A percentile compares a stretch with the other conserved stretches of the same genome.
Conservation (phyloP, 2,888 invertebrate species). For the Amaurobius ferox region DNA sequence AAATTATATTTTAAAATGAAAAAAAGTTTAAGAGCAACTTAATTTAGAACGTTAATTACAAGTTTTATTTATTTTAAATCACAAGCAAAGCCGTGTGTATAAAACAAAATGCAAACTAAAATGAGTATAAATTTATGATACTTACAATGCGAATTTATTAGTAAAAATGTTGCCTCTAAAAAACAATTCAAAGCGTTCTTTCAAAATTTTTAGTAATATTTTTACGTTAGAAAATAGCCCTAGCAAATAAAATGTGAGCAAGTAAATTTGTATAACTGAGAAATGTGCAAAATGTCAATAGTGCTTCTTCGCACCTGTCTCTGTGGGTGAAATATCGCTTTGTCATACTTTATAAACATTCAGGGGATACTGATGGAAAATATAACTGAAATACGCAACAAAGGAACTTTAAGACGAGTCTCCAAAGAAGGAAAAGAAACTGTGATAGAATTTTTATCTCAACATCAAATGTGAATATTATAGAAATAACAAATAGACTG, state of each 20-base stretch:
- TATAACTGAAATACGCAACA: background rate
- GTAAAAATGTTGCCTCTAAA: no score
- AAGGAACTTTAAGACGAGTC: background rate
- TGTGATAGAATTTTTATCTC: background rate
- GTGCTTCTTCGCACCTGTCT: background rate
- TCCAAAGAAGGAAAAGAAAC: background rate
- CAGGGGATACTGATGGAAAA: background rate
- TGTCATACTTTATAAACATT: constrained; percentile 9
- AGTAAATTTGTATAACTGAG: background rate
- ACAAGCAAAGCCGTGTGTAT: no score
- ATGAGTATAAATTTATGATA: no score
- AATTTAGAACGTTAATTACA: no score
- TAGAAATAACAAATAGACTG: background rate
- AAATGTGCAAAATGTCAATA: background rate
- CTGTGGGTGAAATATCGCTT: constrained; percentile 9
- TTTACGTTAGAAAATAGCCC: no score
- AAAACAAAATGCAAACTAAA: no score
- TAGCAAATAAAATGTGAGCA: background rate
- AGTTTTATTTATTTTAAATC: no score
- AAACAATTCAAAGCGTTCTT: no score
- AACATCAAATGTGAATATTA: constrained; percentile 3
- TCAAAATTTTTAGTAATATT: no score
- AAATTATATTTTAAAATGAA: no score
- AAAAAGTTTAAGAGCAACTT: no score
- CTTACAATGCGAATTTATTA: no score